phyloP scores from a whole-genome alignment of 2,888 invertebrate species.

The Euclidia mi region DNA sequence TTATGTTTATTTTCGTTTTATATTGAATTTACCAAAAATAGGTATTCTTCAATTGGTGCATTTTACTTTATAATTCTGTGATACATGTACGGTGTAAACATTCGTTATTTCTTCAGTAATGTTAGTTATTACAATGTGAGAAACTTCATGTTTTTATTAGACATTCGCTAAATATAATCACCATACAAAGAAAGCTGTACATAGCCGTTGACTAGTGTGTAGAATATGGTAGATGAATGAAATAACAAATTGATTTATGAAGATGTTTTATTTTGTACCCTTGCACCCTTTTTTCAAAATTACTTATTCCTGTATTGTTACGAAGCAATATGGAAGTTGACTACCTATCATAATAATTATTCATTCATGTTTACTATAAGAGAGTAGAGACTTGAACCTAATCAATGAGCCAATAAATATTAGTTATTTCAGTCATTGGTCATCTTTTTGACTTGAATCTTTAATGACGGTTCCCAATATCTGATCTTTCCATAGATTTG shows the following conservation, averaged over 20 bases:
- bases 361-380: no score
- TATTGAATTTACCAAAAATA: constrained; percentile 42
- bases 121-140: constrained; percentile 25
- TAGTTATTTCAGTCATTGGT: no score
- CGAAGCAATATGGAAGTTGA: no score
- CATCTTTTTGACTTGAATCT: no score
- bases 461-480: no score
- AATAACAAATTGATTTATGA: constrained; percentile 52
- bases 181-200: constrained; percentile 70
- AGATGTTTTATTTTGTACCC: constrained; percentile 50
- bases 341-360: no score
- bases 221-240: constrained; percentile 80
- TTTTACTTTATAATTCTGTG: constrained; percentile 54
- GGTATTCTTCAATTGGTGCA: constrained; percentile 33
- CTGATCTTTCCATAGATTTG: no score
- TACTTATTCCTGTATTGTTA: no score
- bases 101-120: constrained; percentile 14
- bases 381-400: no score
- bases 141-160: constrained; percentile 44
- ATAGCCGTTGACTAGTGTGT: constrained; percentile 88
- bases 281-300: not conserved
- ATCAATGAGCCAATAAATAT: no score
- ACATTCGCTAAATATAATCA: constrained; percentile 50
- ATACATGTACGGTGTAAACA: constrained; percentile 48
- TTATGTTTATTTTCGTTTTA: constrained; percentile 24